These are phyloP conservation scores for Helostoma temminkii DNA, from an alignment of 2,797 vertebrate species.

Conservation along the genomic window DNA sequence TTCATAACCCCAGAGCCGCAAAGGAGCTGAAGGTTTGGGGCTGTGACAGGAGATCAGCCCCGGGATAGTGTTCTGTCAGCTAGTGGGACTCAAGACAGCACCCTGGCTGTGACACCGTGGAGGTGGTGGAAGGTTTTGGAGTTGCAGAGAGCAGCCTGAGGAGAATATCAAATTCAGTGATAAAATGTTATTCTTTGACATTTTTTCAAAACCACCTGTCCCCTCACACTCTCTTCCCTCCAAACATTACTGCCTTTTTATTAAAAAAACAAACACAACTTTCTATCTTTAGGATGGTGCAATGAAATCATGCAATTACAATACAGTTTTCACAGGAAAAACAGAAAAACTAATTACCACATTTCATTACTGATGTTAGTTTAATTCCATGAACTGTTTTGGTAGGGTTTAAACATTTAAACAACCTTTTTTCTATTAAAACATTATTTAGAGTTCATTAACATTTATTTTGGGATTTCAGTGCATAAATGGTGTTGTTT, in stretches of 20 bases:
- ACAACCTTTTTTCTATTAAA: constrained; percentile 39
- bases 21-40: constrained; percentile 27
- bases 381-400: constrained; percentile 7
- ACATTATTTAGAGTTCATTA: constrained; percentile 12
- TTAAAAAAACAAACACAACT: too few species aligned
- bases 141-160: constrained; percentile 26
- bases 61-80: constrained; percentile 41
- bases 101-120: constrained; percentile 19
- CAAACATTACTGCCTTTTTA: not conserved
- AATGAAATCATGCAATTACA: not conserved
- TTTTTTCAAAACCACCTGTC: not conserved
- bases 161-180: constrained; percentile 29
- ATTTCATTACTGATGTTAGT: not conserved
- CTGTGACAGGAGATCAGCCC: constrained; percentile 53
- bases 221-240: not conserved
- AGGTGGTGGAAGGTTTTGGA: constrained; percentile 35
- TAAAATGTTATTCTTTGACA: constrained; percentile 5
- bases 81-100: constrained; percentile 9
- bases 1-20: constrained; percentile 32
- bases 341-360: not conserved
- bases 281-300: not conserved
- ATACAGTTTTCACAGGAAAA: not conserved
- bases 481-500: constrained; percentile 20
- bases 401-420: constrained; percentile 7
- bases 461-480: constrained; percentile 19